Percentiles rank a stretch among this genome's conserved stretches.
Evolutionary conservation across 1,140 invertebrate genomes (phyloP).

Genomic region (Panulirus ornatus): DNA sequence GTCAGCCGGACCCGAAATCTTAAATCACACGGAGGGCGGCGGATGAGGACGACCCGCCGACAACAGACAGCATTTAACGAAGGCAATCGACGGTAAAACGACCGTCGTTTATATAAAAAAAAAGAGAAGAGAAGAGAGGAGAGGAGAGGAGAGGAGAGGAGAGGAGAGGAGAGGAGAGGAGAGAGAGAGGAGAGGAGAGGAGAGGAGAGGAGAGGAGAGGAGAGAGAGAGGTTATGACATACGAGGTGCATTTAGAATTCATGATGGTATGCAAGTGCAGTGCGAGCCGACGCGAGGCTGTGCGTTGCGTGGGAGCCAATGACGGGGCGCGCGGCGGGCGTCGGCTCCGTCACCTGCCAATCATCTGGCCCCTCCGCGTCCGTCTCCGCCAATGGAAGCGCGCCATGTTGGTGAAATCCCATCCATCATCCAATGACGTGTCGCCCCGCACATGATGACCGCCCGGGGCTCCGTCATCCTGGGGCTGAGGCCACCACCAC

Average conservation of each 20-base stretch:
- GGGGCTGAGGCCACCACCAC: constrained; percentile 7
- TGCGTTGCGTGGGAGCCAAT: constrained; percentile 49
- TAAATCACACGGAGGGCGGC: constrained; percentile 23
- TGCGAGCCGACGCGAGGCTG: constrained; percentile 6
- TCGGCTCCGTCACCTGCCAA: constrained; percentile 62
- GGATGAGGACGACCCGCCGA: constrained; percentile 22
- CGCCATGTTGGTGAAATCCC: constrained; percentile 39
- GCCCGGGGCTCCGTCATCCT: constrained; percentile 50
- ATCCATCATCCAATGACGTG: constrained; percentile 69
- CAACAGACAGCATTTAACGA: constrained; percentile 18
- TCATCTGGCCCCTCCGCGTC: constrained; percentile 49
- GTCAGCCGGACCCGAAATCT: constrained; percentile 15
- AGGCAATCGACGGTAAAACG: constrained; percentile 28
- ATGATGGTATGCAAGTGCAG: constrained; percentile 24
- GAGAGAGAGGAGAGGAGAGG: background rate
- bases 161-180: no score
- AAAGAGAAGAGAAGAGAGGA: no score
- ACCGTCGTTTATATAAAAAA: no score
- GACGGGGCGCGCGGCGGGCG: constrained; percentile 50
- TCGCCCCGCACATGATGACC: constrained; percentile 54
- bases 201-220: no score
- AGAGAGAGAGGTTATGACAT: constrained; percentile 59
- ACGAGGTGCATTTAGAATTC: background rate
- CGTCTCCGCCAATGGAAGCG: constrained; percentile 50
- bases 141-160: no score